A percentile compares a stretch with the other conserved stretches of the same genome.
These are phyloP conservation scores for Mycteria americana DNA, from an alignment of 2,797 vertebrate genomes.

Conservation along the genomic window DNA sequence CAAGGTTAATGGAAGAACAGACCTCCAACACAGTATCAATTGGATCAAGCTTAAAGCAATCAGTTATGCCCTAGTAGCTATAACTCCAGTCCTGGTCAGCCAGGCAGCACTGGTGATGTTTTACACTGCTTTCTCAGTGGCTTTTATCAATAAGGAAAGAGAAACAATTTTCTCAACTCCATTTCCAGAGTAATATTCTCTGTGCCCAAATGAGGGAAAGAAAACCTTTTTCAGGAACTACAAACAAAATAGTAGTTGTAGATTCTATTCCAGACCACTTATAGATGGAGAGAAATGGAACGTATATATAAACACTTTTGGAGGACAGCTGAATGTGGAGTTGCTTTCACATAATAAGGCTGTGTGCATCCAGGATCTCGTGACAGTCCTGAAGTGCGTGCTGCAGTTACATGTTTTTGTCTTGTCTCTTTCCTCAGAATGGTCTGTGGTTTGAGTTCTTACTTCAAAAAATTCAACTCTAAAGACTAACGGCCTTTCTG, in stretches of 20 bases:
- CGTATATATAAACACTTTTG: fast-evolving
- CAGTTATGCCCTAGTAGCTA: slow-evolving; percentile 63
- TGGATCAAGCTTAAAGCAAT: slow-evolving; percentile 60
- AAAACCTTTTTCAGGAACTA: not conserved
- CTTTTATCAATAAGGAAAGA: slow-evolving; percentile 49
- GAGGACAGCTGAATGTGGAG: not conserved
- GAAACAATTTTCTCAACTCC: slow-evolving; percentile 40
- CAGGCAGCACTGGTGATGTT: slow-evolving; percentile 43
- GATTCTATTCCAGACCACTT: slow-evolving; percentile 39
- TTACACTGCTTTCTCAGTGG: slow-evolving; percentile 48
- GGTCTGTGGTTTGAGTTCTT: not conserved
- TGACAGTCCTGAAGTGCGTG: not conserved
- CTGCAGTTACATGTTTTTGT: fast-evolving
- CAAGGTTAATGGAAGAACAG: slow-evolving; percentile 71
- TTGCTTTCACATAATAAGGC: not conserved
- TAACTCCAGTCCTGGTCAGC: slow-evolving; percentile 48
- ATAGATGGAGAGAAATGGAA: not conserved
- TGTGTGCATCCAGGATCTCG: not conserved
- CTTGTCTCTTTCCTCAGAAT: not conserved
- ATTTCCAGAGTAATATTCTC: slow-evolving; percentile 30
- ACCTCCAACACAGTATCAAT: slow-evolving; percentile 61
- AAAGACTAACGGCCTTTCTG: not conserved
- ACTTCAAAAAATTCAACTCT: not conserved
- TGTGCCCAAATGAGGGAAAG: not conserved
- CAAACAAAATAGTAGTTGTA: not conserved